A percentile compares a stretch with the other conserved stretches of the same genome.
phyloP scores from a whole-genome alignment of 2,797 vertebrate genomes.

The Apogon hyalosoma region DNA sequence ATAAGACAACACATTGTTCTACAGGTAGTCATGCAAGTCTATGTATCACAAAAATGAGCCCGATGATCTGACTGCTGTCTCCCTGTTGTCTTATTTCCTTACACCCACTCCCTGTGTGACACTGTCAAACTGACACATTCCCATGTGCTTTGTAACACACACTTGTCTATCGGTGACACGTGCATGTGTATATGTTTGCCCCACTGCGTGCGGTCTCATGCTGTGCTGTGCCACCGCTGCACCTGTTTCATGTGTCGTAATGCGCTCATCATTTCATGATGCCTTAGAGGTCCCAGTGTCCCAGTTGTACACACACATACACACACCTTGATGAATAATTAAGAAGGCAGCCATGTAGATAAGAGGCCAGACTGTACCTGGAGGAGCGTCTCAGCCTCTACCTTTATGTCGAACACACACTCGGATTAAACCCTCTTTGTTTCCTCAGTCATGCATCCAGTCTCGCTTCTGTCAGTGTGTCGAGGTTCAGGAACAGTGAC shows the following conservation, averaged over 20 bases:
- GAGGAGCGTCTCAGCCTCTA: constrained; percentile 53
- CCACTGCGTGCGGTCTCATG: constrained; percentile 52
- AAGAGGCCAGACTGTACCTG: constrained; percentile 63
- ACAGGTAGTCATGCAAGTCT: constrained; percentile 31
- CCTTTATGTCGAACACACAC: constrained; percentile 55
- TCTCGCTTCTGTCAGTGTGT: constrained; percentile 42
- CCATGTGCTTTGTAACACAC: constrained; percentile 58
- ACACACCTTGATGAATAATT: constrained; percentile 77
- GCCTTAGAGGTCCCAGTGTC: constrained; percentile 49
- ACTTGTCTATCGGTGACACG: constrained; percentile 57
- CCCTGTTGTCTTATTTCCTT: constrained; percentile 55
- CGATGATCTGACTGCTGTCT: constrained; percentile 33
- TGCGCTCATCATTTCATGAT: constrained; percentile 62
- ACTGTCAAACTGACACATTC: constrained; percentile 58
- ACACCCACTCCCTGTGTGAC: constrained; percentile 41
- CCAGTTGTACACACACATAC: constrained; percentile 39
- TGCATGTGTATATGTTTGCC: constrained; percentile 37
- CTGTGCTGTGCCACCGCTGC: constrained; percentile 57
- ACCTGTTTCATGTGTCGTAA: constrained; percentile 76
- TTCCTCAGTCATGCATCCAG: constrained; percentile 38
- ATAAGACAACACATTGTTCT: constrained; percentile 32
- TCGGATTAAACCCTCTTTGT: constrained; percentile 62
- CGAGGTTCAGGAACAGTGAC: constrained; percentile 21
- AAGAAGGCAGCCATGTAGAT: constrained; percentile 64
- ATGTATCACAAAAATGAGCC: constrained; percentile 29